Percentiles rank a stretch among this genome's conserved stretches.
These are phyloP conservation scores for Asarcornis scutulata DNA, from an alignment of 2,113 vertebrate genomes.

Conservation along the genomic window DNA sequence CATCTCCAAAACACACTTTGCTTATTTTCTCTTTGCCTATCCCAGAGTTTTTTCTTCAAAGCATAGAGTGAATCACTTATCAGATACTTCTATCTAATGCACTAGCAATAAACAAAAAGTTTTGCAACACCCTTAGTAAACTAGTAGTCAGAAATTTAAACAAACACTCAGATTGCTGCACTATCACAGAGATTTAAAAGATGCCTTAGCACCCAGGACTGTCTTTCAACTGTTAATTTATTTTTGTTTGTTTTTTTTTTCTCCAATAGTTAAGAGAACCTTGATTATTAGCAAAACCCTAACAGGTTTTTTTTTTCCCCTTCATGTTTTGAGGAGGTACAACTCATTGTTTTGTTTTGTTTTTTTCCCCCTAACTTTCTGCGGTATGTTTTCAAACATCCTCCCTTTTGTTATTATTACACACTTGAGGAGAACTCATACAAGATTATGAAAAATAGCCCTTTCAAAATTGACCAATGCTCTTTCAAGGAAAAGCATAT, in stretches of 20 bases:
- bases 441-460: background rate
- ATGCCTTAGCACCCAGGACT: background rate
- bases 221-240: background rate
- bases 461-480: background rate
- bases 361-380: background rate
- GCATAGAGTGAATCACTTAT: background rate
- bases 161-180: background rate
- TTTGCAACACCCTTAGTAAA: background rate
- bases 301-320: background rate
- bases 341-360: background rate
- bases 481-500: background rate
- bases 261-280: background rate
- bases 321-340: background rate
- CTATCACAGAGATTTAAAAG: background rate
- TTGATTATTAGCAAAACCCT: background rate
- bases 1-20: background rate
- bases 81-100: background rate
- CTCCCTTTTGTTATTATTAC: background rate
- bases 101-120: background rate
- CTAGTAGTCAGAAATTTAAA: background rate
- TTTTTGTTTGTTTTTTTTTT: background rate
- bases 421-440: background rate
- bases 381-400: background rate
- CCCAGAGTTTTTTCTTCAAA: background rate
- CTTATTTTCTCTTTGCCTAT: background rate